phyloP scores from a whole-genome alignment of 1,140 invertebrate species.

The Epicauta chinensis region DNA sequence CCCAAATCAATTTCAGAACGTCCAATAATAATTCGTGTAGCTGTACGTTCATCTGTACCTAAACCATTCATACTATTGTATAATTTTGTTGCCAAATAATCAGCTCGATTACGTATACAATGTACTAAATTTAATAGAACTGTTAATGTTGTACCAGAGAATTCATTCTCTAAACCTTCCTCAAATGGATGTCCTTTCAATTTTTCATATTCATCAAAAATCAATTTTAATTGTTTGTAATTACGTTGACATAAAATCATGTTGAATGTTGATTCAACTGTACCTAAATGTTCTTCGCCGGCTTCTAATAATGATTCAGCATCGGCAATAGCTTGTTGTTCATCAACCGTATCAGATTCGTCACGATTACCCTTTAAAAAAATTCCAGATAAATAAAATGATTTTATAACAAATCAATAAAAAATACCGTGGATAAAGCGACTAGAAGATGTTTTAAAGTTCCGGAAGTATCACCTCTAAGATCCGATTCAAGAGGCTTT shows the following conservation, averaged over 20 bases:
- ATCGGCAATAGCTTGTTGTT: slow-evolving; percentile 56
- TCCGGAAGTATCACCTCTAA: slow-evolving; percentile 76
- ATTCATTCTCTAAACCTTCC: slow-evolving; percentile 80
- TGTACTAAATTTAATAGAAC: slow-evolving; percentile 46
- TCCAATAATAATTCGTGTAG: slow-evolving; percentile 81
- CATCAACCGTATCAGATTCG: slow-evolving; percentile 63
- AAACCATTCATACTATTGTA: slow-evolving; percentile 82
- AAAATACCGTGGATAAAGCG: slow-evolving; percentile 46
- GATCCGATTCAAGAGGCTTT: slow-evolving; percentile 67
- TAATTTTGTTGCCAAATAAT: slow-evolving; percentile 38
- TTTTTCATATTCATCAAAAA: slow-evolving; percentile 54
- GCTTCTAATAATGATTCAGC: slow-evolving; percentile 67
- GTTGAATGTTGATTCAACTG: slow-evolving; percentile 83
- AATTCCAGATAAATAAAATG: no score
- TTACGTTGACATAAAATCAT: slow-evolving; percentile 71
- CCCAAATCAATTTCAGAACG: slow-evolving; percentile 83
- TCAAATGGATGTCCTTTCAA: slow-evolving; percentile 58
- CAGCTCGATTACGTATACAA: slow-evolving; percentile 28
- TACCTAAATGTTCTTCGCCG: slow-evolving; percentile 73
- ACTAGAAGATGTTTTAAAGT: slow-evolving; percentile 75
- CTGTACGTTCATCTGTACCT: slow-evolving; percentile 77
- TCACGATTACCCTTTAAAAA: slow-evolving; percentile 56
- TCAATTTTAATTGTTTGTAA: slow-evolving; percentile 62
- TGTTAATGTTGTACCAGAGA: slow-evolving; percentile 36
- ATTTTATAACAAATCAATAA: no score